These are phyloP conservation scores for Buteo buteo DNA, from an alignment of 2,113 vertebrate genomes.

Conservation along the genomic window DNA sequence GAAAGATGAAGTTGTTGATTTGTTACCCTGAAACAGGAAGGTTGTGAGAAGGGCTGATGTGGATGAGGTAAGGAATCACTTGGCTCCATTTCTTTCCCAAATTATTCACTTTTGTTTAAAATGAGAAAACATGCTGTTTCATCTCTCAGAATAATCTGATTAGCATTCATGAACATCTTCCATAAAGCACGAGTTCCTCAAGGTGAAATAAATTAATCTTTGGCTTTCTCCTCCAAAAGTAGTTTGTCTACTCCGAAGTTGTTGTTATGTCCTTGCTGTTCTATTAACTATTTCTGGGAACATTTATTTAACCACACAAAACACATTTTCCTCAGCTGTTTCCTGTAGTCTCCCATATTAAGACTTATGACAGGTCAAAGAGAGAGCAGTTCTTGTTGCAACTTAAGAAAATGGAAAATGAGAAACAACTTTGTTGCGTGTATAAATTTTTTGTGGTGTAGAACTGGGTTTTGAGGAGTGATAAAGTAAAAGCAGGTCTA, in stretches of 20 bases:
- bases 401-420: not conserved
- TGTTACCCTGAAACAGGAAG: not conserved
- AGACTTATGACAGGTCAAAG: not conserved
- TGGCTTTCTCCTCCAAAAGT: not conserved
- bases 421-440: not conserved
- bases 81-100: not conserved
- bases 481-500: not conserved
- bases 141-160: not conserved
- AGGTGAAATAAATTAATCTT: conserved; percentile 15
- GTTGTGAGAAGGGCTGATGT: not conserved
- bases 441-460: not conserved
- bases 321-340: not conserved
- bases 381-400: not conserved
- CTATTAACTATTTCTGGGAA: not conserved
- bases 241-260: not conserved
- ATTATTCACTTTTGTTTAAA: not conserved
- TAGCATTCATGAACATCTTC: not conserved
- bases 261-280: not conserved
- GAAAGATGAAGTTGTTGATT: not conserved
- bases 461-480: not conserved
- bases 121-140: conserved; percentile 3
- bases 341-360: not conserved
- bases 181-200: not conserved
- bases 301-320: not conserved
- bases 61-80: not conserved